Percentiles rank a stretch among this genome's conserved stretches.
These are phyloP conservation scores for Alectura lathami DNA, from an alignment of 2,113 vertebrate genomes.

Conservation along the genomic window DNA sequence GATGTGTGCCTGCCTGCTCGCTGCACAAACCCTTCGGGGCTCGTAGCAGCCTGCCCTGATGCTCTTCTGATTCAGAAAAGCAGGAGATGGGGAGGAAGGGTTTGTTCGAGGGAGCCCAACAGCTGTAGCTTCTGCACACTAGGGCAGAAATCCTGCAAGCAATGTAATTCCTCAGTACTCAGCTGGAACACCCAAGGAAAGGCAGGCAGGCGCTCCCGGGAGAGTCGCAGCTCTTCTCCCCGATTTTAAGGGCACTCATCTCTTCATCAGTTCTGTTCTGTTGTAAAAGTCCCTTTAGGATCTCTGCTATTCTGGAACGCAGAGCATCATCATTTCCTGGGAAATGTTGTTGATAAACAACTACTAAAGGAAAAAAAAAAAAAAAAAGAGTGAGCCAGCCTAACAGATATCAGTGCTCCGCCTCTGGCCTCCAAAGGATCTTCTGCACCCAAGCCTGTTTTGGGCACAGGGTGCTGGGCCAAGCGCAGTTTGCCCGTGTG, in stretches of 20 bases:
- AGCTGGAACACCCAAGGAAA: not conserved
- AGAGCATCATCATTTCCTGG: not conserved
- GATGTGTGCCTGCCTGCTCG: fast-evolving
- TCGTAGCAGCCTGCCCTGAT: not conserved
- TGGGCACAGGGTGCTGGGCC: not conserved
- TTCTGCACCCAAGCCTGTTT: not conserved
- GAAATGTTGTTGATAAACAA: not conserved
- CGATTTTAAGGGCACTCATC: not conserved
- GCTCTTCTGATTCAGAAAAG: not conserved
- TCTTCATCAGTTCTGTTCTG: not conserved
- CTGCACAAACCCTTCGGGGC: not conserved
- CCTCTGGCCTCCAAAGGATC: not conserved
- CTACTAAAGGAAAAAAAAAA: not conserved
- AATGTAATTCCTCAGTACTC: not conserved
- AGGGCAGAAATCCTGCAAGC: not conserved
- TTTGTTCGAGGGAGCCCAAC: not conserved
- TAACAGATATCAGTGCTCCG: not conserved
- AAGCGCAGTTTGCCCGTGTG: no score
- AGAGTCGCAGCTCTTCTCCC: not conserved
- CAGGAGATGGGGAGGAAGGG: not conserved
- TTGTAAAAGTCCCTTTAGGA: not conserved
- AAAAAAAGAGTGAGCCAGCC: not conserved
- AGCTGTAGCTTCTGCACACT: fast-evolving
- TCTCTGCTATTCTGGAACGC: not conserved
- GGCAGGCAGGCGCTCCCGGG: not conserved